These are phyloP conservation scores for Radopholus similis DNA, from an alignment of 1,140 invertebrate genomes.

Conservation along the genomic window DNA sequence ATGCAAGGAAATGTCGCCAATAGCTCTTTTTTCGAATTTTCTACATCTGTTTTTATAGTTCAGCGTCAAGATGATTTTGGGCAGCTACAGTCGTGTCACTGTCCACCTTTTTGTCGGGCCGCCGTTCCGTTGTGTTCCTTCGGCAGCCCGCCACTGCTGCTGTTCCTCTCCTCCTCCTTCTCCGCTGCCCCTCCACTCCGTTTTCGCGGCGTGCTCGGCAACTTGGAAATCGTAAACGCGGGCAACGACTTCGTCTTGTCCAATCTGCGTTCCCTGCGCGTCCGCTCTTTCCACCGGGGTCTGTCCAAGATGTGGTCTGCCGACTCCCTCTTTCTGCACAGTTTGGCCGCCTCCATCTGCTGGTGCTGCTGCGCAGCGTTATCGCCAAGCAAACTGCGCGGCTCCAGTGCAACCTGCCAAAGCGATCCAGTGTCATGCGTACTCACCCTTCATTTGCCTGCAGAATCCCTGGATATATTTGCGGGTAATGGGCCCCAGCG, in stretches of 20 bases:
- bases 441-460: neutral
- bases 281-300: neutral
- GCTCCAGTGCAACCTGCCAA: conserved; percentile 5
- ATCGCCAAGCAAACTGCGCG: conserved; percentile 1
- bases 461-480: conserved; percentile 17
- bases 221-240: neutral
- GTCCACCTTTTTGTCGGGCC: too few species aligned
- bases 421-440: neutral
- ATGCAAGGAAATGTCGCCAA: too few species aligned
- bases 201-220: neutral
- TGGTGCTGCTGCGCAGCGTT: neutral
- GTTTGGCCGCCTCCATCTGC: neutral
- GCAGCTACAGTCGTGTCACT: too few species aligned
- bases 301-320: conserved; percentile 3
- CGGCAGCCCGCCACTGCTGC: too few species aligned
- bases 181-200: too few species aligned
- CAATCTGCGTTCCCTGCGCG: neutral
- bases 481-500: conserved; percentile 5
- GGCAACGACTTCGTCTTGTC: conserved; percentile 13
- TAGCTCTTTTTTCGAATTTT: too few species aligned
- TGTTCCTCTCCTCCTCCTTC: too few species aligned
- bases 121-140: too few species aligned
- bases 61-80: too few species aligned
- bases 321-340: neutral
- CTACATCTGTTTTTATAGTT: too few species aligned